A percentile compares a stretch with the other conserved stretches of the same genome.
Evolutionary conservation across 2,888 invertebrate genomes (phyloP).

Genomic region (Pristionchus arcanus): DNA sequence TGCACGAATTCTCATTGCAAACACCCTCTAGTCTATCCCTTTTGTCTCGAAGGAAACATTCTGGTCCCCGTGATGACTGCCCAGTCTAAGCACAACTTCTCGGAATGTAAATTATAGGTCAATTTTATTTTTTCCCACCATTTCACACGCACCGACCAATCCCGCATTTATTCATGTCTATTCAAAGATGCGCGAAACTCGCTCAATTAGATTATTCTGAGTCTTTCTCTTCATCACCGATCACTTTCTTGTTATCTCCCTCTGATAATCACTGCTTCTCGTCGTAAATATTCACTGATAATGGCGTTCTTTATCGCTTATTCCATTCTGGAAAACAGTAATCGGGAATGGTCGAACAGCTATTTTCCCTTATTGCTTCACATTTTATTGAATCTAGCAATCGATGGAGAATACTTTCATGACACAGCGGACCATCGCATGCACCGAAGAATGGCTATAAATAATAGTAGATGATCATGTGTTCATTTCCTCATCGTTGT

Average conservation of each 20-base stretch:
- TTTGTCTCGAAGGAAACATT: not conserved
- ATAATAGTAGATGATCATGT: not conserved
- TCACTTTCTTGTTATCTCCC: not conserved
- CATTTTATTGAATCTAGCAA: not conserved
- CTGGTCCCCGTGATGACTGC: not conserved
- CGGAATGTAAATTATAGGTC: not conserved
- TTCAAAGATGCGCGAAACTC: not conserved
- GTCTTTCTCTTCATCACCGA: not conserved
- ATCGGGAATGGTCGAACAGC: not conserved
- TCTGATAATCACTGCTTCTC: not conserved
- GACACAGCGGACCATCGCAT: too few species aligned
- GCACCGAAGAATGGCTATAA: not conserved
- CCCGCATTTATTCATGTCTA: not conserved
- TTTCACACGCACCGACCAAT: not conserved
- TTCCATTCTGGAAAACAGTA: conserved; percentile 12
- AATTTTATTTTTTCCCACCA: not conserved
- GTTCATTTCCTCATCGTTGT: not conserved
- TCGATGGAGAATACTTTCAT: too few species aligned
- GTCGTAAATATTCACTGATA: conserved; percentile 18
- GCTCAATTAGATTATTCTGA: not conserved
- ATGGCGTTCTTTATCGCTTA: conserved; percentile 19
- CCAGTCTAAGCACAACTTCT: not conserved
- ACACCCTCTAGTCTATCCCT: not conserved
- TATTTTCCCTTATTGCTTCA: not conserved
- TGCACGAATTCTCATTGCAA: conserved; percentile 32